Evolutionary conservation across 2,113 vertebrate genomes (phyloP).

Genomic region (Anolis carolinensis): DNA sequence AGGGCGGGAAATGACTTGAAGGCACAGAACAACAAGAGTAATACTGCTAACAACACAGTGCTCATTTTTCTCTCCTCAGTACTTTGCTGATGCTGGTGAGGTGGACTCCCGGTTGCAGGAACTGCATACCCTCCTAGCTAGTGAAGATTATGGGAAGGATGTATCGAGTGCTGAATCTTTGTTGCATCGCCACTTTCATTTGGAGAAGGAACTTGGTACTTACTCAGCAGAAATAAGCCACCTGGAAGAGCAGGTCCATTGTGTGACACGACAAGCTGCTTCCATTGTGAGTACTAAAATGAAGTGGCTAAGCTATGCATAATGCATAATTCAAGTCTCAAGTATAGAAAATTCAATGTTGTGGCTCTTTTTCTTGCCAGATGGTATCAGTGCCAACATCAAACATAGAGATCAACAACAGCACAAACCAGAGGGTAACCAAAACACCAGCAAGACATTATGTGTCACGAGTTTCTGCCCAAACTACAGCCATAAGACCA

Average conservation of each 20-base stretch:
- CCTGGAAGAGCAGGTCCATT: slow-evolving; percentile 79
- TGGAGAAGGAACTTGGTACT: slow-evolving; percentile 78
- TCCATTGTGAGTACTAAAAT: slow-evolving; percentile 70
- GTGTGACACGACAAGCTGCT: slow-evolving; percentile 70
- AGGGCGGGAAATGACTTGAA: neutral
- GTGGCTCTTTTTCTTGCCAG: slow-evolving; percentile 51
- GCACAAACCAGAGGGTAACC: slow-evolving; percentile 55
- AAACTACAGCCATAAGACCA: slow-evolving; percentile 60
- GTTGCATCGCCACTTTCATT: slow-evolving; percentile 79
- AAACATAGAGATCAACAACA: slow-evolving; percentile 41
- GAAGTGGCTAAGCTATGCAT: neutral
- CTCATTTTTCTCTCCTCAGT: slow-evolving; percentile 69
- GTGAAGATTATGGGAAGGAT: slow-evolving; percentile 79
- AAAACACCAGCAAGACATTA: slow-evolving; percentile 68
- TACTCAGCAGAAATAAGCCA: slow-evolving; percentile 78
- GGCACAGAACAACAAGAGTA: neutral
- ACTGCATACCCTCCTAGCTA: slow-evolving; percentile 75
- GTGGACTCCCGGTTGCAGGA: slow-evolving; percentile 83
- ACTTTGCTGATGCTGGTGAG: slow-evolving; percentile 82
- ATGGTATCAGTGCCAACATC: neutral
- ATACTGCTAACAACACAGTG: neutral
- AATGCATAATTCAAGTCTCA: neutral
- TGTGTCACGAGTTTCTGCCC: slow-evolving; percentile 60
- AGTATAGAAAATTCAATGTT: neutral
- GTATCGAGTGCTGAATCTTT: slow-evolving; percentile 73